Conservation (phyloP, 1,140 invertebrate species). For the Chrysoperla carnea region DNA sequence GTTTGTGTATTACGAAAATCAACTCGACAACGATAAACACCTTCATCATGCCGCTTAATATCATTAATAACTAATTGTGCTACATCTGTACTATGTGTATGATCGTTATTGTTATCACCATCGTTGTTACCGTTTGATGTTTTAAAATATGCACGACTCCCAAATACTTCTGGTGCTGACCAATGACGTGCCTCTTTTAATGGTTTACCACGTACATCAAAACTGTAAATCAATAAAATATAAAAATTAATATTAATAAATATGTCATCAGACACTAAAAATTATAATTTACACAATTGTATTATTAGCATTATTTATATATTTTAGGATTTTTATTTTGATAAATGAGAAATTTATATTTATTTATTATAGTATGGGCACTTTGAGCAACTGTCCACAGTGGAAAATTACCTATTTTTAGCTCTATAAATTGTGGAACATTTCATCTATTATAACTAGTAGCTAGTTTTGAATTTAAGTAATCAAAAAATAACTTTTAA, state of each 20-base stretch:
- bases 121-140: constrained; percentile 20
- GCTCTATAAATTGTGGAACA: too few species aligned
- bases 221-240: constrained; percentile 36
- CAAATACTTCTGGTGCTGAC: constrained; percentile 61
- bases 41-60: constrained; percentile 66
- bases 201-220: constrained; percentile 60
- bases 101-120: too few species aligned
- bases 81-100: constrained; percentile 43
- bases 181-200: constrained; percentile 49
- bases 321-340: too few species aligned
- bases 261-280: not conserved
- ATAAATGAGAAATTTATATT: too few species aligned
- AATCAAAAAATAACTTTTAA: too few species aligned
- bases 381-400: too few species aligned
- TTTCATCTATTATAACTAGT: too few species aligned
- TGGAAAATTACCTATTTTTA: too few species aligned
- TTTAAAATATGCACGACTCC: constrained; percentile 59
- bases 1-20: constrained; percentile 79
- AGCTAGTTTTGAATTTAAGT: too few species aligned
- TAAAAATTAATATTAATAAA: constrained; percentile 4
- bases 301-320: not conserved
- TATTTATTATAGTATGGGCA: too few species aligned
- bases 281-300: not conserved
- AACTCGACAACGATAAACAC: constrained; percentile 71
- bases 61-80: constrained; percentile 59